Percentiles rank a stretch among this genome's conserved stretches.
Evolutionary conservation across 2,888 invertebrate species (phyloP).

Genomic region (Dicycla oo): DNA sequence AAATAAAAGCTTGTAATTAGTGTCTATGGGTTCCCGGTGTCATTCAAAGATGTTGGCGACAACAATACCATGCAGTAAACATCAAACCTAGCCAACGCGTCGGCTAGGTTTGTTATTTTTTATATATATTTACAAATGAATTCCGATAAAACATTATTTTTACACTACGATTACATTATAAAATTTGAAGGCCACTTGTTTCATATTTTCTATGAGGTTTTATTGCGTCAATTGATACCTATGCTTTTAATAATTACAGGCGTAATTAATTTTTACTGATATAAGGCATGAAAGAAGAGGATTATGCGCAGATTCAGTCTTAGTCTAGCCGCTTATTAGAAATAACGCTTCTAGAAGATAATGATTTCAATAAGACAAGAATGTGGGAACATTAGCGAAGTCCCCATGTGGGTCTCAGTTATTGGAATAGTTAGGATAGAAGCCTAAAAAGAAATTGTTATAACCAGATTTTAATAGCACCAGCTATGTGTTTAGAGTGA

Average conservation of each 20-base stretch:
- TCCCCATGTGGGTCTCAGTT: background rate
- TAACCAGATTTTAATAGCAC: conserved; percentile 34
- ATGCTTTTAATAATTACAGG: conserved; percentile 30
- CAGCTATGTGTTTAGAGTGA: conserved; percentile 26
- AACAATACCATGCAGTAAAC: conserved; percentile 23
- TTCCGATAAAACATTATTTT: conserved; percentile 55
- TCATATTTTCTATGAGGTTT: conserved; percentile 40
- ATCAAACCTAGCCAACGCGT: conserved; percentile 33
- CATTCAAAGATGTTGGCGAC: conserved; percentile 8
- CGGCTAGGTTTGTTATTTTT: background rate
- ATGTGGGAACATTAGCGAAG: background rate
- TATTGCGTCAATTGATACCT: conserved; percentile 11
- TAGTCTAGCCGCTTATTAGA: background rate
- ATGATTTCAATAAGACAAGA: conserved; percentile 2
- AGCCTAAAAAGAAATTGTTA: background rate
- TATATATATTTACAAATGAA: conserved; percentile 11
- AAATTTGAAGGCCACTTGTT: conserved; percentile 66
- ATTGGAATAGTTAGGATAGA: background rate
- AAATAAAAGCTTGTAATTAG: too few relatives aligned
- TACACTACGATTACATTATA: conserved; percentile 58
- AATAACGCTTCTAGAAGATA: background rate
- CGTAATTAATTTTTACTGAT: conserved; percentile 22
- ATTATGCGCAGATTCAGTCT: background rate
- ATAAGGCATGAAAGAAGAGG: background rate
- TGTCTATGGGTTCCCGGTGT: background rate